Evolutionary conservation across 2,888 invertebrate species (phyloP).

Genomic region (Cosmopolites sordidus): DNA sequence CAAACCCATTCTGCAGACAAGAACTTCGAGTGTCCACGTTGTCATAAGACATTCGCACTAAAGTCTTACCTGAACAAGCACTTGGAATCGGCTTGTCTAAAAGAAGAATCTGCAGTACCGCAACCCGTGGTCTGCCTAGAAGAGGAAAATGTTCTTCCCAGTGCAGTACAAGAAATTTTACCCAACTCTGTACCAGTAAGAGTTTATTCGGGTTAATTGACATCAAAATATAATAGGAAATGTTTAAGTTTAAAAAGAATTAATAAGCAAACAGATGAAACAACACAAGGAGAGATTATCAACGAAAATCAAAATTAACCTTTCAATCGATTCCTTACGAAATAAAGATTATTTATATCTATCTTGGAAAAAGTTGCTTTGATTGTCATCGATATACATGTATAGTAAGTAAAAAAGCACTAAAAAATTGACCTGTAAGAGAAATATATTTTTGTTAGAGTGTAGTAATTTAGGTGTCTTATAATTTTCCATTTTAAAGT

Average conservation of each 20-base stretch:
- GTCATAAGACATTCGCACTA: slow-evolving; percentile 87
- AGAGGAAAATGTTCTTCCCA: slow-evolving; percentile 20
- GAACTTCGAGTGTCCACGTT: slow-evolving; percentile 81
- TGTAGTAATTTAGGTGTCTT: slow-evolving; percentile 22
- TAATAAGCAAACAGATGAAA: too few species aligned
- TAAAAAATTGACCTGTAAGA: slow-evolving; percentile 10
- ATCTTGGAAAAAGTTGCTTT: too few species aligned
- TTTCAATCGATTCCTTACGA: too few species aligned
- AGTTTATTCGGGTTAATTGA: slow-evolving; percentile 39
- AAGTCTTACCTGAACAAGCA: slow-evolving; percentile 95
- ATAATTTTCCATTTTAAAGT: slow-evolving; percentile 20
- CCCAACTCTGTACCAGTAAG: slow-evolving; percentile 34
- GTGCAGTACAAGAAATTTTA: slow-evolving; percentile 25
- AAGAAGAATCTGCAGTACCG: slow-evolving; percentile 50
- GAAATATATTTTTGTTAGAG: slow-evolving; percentile 20
- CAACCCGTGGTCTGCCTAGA: slow-evolving; percentile 12
- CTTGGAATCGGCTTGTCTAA: slow-evolving; percentile 83
- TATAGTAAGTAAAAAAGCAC: background rate
- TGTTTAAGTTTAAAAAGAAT: too few species aligned
- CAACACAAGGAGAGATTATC: too few species aligned
- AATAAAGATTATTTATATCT: too few species aligned
- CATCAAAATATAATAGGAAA: too few species aligned
- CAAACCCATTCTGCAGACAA: slow-evolving; percentile 91
- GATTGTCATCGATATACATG: slow-evolving; percentile 11
- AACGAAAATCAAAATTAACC: too few species aligned